A percentile compares a stretch with the other conserved stretches of the same genome.
Evolutionary conservation across 1,140 invertebrate species (phyloP).

Genomic region (Nasonia vitripennis): DNA sequence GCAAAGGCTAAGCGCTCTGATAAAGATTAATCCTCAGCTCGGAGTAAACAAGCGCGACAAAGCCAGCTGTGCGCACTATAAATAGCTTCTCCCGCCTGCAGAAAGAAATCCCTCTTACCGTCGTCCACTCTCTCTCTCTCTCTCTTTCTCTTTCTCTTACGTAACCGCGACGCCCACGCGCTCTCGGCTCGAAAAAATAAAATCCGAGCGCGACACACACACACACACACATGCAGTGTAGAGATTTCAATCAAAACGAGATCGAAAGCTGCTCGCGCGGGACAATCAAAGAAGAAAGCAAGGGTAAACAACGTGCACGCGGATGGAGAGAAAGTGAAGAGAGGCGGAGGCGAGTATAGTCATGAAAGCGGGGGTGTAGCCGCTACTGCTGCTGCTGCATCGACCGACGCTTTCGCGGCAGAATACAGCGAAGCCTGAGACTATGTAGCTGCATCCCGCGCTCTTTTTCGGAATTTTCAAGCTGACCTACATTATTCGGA

Average conservation of each 20-base stretch:
- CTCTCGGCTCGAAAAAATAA: background rate
- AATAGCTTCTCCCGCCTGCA: background rate
- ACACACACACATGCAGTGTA: background rate
- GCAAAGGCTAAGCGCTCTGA: too few species aligned
- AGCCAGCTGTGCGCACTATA: background rate
- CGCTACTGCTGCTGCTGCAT: constrained; percentile 8
- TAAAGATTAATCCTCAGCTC: too few species aligned
- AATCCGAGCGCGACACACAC: background rate
- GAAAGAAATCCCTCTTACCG: background rate
- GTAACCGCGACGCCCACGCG: background rate
- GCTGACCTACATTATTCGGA: constrained; percentile 21
- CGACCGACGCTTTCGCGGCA: constrained; percentile 13
- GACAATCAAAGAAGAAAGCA: background rate
- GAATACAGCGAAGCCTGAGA: background rate
- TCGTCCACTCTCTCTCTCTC: too few species aligned
- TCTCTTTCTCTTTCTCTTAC: background rate
- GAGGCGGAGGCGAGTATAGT: background rate
- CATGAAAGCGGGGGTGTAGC: background rate
- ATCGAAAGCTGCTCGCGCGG: background rate
- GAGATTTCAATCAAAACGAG: background rate
- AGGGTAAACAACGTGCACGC: background rate
- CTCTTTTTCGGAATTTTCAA: constrained; percentile 19
- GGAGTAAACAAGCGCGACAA: background rate
- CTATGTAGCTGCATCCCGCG: background rate
- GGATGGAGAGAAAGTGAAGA: background rate